Conservation (phyloP, 2,888 invertebrate species). For the Tetramorium bicarinatum region DNA sequence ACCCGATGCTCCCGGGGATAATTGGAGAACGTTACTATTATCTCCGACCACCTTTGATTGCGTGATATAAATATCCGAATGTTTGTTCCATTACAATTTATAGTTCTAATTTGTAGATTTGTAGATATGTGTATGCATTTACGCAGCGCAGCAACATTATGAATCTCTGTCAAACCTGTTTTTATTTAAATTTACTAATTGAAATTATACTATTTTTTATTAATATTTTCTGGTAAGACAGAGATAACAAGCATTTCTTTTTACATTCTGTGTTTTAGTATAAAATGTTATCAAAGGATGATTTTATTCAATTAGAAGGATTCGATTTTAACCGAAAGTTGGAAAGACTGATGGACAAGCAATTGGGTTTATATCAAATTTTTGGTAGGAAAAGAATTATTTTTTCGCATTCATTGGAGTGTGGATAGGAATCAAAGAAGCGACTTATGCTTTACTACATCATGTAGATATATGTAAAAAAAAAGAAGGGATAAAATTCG, state of each 20-base stretch:
- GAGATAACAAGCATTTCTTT: neutral
- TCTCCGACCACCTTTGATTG: neutral
- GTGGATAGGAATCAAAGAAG: conserved; percentile 18
- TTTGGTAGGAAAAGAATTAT: neutral
- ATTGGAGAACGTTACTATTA: conserved; percentile 31
- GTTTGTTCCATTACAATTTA: conserved; percentile 8
- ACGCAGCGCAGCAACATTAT: neutral
- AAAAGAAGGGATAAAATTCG: conserved; percentile 17
- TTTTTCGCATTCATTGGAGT: neutral
- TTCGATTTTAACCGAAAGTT: conserved; percentile 22
- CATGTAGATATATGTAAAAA: conserved; percentile 47
- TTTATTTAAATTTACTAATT: conserved; percentile 6
- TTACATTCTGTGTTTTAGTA: neutral
- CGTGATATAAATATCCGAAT: neutral
- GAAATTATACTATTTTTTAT: neutral
- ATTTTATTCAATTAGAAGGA: neutral
- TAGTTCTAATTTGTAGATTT: conserved; percentile 21
- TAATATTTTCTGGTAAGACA: neutral
- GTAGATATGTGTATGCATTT: neutral
- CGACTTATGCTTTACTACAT: conserved; percentile 31
- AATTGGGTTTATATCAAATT: conserved; percentile 25
- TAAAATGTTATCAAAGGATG: neutral
- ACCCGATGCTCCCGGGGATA: conserved; percentile 9
- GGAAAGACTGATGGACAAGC: neutral
- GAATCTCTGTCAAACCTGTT: neutral